phyloP scores from a whole-genome alignment of 2,797 vertebrate genomes.

The Acanthurus lineatus region DNA sequence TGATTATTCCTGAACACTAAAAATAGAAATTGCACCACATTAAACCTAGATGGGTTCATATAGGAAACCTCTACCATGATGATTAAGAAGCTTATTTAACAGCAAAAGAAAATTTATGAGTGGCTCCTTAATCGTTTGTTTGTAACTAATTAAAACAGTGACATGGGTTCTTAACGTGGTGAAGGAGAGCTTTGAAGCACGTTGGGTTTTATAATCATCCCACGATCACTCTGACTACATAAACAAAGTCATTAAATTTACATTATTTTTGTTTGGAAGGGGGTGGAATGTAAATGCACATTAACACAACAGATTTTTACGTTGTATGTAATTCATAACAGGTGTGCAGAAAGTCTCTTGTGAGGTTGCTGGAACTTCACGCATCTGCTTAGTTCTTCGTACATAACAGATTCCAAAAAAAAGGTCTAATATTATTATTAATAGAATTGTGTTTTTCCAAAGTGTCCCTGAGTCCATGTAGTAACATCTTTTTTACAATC shows the following conservation, averaged over 20 bases:
- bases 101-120: conserved; percentile 17
- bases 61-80: conserved; percentile 40
- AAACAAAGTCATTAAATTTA: not conserved
- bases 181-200: not conserved
- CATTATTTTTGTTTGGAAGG: not conserved
- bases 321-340: no score
- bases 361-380: no score
- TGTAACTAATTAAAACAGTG: conserved; percentile 4
- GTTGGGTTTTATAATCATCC: not conserved
- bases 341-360: no score
- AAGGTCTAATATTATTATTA: no score
- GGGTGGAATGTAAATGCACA: no score
- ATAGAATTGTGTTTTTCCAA: no score
- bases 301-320: no score
- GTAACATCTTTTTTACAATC: no score
- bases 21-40: conserved; percentile 44
- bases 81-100: conserved; percentile 56
- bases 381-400: no score
- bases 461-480: no score
- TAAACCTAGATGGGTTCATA: conserved; percentile 58
- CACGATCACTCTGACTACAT: not conserved
- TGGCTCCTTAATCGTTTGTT: conserved; percentile 22
- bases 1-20: conserved; percentile 34
- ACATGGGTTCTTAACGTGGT: not conserved
- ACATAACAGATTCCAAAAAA: no score